Base-by-base conservation (phyloP, 2,888 invertebrate species). In the Pollenia labialis region DNA sequence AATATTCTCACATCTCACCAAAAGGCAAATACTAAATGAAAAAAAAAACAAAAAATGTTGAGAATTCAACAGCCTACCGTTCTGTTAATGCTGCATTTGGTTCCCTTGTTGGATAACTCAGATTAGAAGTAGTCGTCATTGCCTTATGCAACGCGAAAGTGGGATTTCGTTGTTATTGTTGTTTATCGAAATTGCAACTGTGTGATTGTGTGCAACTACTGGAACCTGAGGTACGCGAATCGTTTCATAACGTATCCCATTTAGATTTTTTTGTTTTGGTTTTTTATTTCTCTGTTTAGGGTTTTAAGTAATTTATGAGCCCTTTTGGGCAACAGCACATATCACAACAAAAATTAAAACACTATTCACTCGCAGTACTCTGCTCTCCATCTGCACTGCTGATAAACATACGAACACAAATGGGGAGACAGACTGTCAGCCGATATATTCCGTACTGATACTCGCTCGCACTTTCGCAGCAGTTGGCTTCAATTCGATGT, bases 181-280 rank as follows among this genome's bases (percentile, higher is more conserved):
- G 54, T 23, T 66, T 44, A 44, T 8, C n/a, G 90, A 90, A 92
- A 91, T 89, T 91, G 92, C 91, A 92, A 92, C 92, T 89, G 91
- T 91, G 90, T 86, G 89, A 90, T 88, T 90, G 89, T 71, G 56
- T 83, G 56, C 58, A 10, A 16, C 48, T 66, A 74, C 74, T 82
- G 69, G 68, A 69, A 18, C 52, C 60, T 40, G 23, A 46, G 14
- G 52, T 60, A 58, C 60, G 52, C 68, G 68, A 58, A 72, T 58
- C 72, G 18, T 58, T 83, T 72, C 40, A 60, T 54, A 82, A 76
- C 76, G 48, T 88, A 89, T 90, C 88, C 75, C 87, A 81, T 81
- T 86, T 81, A 71, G 81, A 50, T 32, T 46, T 76, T 76, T 62
- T 72, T 82, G 74, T 86, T 81, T 88, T 75, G 85, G 42, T 44